Conservation (phyloP, 1,140 invertebrate species). For the Tetragonula clypearis region DNA sequence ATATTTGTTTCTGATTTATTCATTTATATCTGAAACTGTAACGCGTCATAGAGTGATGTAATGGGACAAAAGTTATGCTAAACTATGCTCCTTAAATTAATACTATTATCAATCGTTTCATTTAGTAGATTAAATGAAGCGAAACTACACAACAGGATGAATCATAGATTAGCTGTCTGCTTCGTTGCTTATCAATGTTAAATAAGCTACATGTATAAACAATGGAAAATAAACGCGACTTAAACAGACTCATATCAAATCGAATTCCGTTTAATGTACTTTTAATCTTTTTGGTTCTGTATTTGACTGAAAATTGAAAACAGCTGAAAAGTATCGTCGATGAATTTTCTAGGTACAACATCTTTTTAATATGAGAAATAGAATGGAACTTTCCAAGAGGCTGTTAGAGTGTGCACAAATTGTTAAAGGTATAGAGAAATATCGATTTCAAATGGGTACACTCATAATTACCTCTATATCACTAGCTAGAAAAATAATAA, state of each 20-base stretch:
- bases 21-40: neutral
- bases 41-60: neutral
- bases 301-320: conserved; percentile 62
- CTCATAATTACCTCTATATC: conserved; percentile 79
- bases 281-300: conserved; percentile 56
- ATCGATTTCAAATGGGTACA: conserved; percentile 9
- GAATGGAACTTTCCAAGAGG: neutral
- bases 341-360: conserved; percentile 45
- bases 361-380: neutral
- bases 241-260: conserved; percentile 40
- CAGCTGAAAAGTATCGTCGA: conserved; percentile 1
- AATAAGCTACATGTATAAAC: conserved; percentile 33
- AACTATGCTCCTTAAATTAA: conserved; percentile 17
- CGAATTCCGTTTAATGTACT: conserved; percentile 30
- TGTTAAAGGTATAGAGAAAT: conserved; percentile 4
- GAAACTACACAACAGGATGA: conserved; percentile 11
- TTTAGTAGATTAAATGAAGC: conserved; percentile 9
- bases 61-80: conserved; percentile 13
- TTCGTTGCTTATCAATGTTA: conserved; percentile 19
- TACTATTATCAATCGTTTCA: neutral
- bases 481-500: conserved; percentile 77
- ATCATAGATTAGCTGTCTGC: neutral
- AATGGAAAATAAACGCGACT: conserved; percentile 5
- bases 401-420: neutral
- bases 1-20: neutral